Evolutionary conservation across 2,888 invertebrate species (phyloP).

Genomic region (Aphrophora alni): DNA sequence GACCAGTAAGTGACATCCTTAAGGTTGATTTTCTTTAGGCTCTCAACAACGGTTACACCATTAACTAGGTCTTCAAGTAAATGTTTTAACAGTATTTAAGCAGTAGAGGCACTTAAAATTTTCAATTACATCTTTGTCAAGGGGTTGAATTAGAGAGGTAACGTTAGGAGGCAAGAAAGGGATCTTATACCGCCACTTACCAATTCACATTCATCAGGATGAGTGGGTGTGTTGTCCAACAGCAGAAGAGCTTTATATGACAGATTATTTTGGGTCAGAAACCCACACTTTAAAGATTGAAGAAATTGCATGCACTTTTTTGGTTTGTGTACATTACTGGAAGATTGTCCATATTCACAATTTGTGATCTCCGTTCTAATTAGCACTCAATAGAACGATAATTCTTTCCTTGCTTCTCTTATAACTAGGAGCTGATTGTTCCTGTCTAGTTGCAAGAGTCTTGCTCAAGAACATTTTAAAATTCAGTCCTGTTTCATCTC

Average conservation of each 20-base stretch:
- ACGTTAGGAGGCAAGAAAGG: slow-evolving; percentile 18
- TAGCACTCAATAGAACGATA: neutral
- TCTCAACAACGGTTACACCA: neutral
- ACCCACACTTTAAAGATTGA: neutral
- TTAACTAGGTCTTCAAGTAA: neutral
- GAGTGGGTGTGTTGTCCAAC: neutral
- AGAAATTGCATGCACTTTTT: neutral
- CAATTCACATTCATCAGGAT: neutral
- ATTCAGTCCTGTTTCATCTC: neutral
- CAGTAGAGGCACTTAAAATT: neutral
- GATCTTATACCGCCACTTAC: neutral
- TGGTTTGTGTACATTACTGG: neutral
- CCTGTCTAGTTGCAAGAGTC: neutral
- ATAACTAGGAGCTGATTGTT: neutral
- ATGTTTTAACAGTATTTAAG: neutral
- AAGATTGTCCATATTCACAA: neutral
- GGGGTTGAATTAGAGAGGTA: slow-evolving; percentile 34
- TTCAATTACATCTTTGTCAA: slow-evolving; percentile 44
- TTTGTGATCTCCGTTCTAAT: neutral
- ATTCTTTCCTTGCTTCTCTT: too few species aligned
- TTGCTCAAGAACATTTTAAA: too few species aligned
- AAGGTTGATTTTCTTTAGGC: neutral
- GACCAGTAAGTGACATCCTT: neutral
- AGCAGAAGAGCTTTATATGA: neutral
- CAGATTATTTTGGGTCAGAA: neutral